Evolutionary conservation across 30 jellyfish, hydroid and myxozoan species (phyloP), one percentile per base, ranked within the genome.

Genomic region (Chrysaora quinquecirrha): DNA sequence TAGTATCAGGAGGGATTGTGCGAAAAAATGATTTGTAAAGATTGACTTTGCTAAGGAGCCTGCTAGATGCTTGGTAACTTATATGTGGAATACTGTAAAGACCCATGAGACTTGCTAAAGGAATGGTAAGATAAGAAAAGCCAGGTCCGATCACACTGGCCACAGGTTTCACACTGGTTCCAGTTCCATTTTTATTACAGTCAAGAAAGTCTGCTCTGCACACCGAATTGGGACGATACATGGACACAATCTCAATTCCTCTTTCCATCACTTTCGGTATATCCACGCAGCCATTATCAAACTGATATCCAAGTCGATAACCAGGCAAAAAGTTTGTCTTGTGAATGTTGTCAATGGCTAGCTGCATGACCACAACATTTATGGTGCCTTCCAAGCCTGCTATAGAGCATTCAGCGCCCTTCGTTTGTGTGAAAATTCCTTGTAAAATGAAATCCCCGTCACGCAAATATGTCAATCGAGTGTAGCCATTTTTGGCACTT

Each of bases 1-100:
- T 85, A 1, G 87, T 62, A 56, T 91, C 98, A 20, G 98, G 88
- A 4, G 98, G 98, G 23, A 91, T 91, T 25, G 98, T 91, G 30
- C 98, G 83, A 43, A 91, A 91, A 61, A 91, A 91, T 9, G 98
- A 91, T 64, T 80, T 86, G 64, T 91, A 91, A 9, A 91, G 69
- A 29, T 91, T 87, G 25, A 78, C 64, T 69, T 85, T 85, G 56
- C 95, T 85, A 34, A 91, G 75, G 81, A 85, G 74, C 1, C 98
- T 78, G 72, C 98, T 91, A 12, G 96, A 78, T 7, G 98, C 96
- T 34, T 93, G 96, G 84, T 62, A 82, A 48, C 98, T 91, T 47
- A 91, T 47, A 47, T 91, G 98, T 12, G 98, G 98, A 16, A 91
- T 85, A 46, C 46, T 46, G 65, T 85, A 86, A 24, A 91, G 71